Evolutionary conservation across 2,888 invertebrate species (phyloP).

Genomic region (Rhopalosiphum nymphaeae): DNA sequence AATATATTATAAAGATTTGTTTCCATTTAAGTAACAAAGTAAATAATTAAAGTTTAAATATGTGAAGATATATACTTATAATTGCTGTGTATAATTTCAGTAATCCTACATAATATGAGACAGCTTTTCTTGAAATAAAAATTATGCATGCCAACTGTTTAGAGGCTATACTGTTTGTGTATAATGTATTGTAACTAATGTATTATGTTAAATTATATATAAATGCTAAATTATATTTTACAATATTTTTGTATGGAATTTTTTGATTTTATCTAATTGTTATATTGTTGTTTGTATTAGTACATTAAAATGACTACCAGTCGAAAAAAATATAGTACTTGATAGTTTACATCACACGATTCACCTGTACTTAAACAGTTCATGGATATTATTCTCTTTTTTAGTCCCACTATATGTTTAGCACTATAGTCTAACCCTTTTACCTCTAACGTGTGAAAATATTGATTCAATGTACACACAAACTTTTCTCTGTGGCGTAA

Average conservation of each 20-base stretch:
- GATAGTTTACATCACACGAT: neutral
- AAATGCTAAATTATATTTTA: neutral
- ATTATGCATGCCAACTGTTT: neutral
- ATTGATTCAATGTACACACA: conserved; percentile 51
- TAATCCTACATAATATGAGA: neutral
- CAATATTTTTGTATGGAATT: neutral
- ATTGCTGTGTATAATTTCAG: neutral
- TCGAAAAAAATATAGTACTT: neutral
- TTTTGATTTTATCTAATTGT: neutral
- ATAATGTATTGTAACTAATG: neutral
- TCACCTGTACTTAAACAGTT: neutral
- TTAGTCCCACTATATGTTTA: neutral
- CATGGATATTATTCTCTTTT: conserved; percentile 26
- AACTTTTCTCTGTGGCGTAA: conserved; percentile 39
- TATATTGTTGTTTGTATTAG: neutral
- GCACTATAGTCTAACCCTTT: conserved; percentile 54
- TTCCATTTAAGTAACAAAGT: neutral
- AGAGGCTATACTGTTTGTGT: neutral
- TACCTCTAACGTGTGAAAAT: conserved; percentile 53
- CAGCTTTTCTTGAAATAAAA: neutral
- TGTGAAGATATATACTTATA: neutral
- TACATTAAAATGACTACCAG: neutral
- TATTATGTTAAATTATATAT: neutral
- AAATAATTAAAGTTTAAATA: neutral
- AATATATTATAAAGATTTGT: neutral